Conservation (phyloP, 2,888 invertebrate species). For the Camptogramma bilineatum region DNA sequence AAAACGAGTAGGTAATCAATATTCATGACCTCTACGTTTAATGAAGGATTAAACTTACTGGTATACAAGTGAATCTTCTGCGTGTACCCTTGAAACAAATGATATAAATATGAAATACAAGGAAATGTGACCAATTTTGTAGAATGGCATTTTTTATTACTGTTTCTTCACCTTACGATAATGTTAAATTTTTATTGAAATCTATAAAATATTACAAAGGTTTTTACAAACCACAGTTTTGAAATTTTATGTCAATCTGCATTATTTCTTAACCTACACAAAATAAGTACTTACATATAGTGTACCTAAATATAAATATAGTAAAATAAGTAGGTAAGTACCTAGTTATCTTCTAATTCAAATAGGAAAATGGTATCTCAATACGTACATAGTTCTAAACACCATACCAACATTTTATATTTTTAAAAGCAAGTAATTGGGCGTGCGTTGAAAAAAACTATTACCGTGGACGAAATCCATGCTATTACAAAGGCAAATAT, state of each 20-base stretch:
- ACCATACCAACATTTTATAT: too few species aligned
- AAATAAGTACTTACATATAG: too few species aligned
- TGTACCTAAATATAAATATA: too few species aligned
- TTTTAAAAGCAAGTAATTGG: too few species aligned
- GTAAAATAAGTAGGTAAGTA: too few species aligned
- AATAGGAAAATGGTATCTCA: too few species aligned
- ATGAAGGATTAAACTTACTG: not conserved
- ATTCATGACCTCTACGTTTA: too few species aligned
- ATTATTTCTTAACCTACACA: not conserved
- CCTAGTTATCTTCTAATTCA: too few species aligned
- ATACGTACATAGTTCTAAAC: too few species aligned
- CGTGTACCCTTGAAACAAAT: conserved; percentile 11
- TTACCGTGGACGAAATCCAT: too few species aligned
- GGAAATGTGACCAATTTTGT: conserved; percentile 15
- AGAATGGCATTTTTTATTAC: conserved; percentile 20
- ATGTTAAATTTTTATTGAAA: conserved; percentile 17
- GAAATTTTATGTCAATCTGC: not conserved
- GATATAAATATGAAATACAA: conserved; percentile 9
- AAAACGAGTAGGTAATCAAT: too few species aligned
- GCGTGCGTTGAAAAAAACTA: too few species aligned
- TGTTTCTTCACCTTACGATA: conserved; percentile 4
- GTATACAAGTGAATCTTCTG: not conserved
- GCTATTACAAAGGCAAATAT: not conserved
- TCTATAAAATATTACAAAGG: conserved; percentile 14
- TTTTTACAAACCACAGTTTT: not conserved